phyloP scores from a whole-genome alignment of 2,888 invertebrate genomes.

The Agrochola circellaris region DNA sequence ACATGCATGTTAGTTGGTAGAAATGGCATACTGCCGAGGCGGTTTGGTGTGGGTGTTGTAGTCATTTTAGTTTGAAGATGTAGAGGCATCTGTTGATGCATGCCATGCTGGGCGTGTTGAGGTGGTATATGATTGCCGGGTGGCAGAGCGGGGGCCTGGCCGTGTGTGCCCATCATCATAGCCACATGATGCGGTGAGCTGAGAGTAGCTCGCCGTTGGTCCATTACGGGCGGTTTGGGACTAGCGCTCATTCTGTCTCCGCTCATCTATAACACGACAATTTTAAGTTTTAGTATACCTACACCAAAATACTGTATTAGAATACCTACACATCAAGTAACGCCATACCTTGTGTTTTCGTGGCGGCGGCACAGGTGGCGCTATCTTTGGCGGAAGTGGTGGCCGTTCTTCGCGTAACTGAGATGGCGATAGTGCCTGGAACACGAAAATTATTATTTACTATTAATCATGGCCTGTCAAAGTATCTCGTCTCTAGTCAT shows the following conservation, averaged over 20 bases:
- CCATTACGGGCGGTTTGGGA: constrained; percentile 78
- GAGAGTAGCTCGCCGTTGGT: constrained; percentile 80
- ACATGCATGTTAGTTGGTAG: constrained; percentile 78
- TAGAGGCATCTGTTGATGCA: constrained; percentile 70
- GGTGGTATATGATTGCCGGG: constrained; percentile 70
- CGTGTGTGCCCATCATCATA: constrained; percentile 57
- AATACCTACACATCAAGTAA: neutral
- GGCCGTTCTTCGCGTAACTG: constrained; percentile 86
- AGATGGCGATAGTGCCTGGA: constrained; percentile 81
- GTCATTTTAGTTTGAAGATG: constrained; percentile 77
- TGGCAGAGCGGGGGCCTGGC: constrained; percentile 28
- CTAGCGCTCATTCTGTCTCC: constrained; percentile 84
- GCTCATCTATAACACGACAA: constrained; percentile 70
- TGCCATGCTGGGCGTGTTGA: constrained; percentile 61
- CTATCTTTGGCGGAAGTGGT: constrained; percentile 86
- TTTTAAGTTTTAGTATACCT: neutral
- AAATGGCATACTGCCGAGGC: constrained; percentile 85
- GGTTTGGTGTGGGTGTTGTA: constrained; percentile 66
- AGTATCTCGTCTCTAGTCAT: neutral
- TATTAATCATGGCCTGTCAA: neutral
- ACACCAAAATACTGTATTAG: neutral
- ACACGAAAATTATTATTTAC: constrained; percentile 5
- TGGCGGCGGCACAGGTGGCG: constrained; percentile 88
- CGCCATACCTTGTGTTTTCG: constrained; percentile 84
- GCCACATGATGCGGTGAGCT: constrained; percentile 68